Conservation (phyloP, 2,113 vertebrate genomes). For the Galbula dea region DNA sequence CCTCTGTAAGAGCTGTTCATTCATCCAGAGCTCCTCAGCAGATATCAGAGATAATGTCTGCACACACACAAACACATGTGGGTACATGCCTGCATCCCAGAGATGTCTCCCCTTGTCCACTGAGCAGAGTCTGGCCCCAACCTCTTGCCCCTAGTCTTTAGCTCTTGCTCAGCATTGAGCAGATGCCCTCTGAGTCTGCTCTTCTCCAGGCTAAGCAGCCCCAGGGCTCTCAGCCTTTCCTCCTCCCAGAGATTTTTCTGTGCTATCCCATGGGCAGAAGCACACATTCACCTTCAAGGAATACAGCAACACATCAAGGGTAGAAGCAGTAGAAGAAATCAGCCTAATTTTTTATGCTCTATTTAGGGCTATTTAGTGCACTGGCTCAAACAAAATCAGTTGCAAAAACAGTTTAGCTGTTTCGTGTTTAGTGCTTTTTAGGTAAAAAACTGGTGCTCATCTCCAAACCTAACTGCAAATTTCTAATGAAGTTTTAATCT, state of each 20-base stretch:
- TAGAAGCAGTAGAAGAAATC: not conserved
- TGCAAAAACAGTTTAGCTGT: not conserved
- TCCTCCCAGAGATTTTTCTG: too few relatives aligned
- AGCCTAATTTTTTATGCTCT: not conserved
- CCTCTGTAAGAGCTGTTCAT: not conserved
- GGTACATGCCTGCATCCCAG: too few relatives aligned
- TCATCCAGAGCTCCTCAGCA: not conserved
- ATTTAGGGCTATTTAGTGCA: not conserved
- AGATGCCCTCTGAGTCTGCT: too few relatives aligned
- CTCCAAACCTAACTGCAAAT: not conserved
- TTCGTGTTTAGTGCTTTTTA: not conserved
- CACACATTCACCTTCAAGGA: accelerated
- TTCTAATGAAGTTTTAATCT: not conserved
- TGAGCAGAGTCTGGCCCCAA: too few relatives aligned
- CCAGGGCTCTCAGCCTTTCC: too few relatives aligned
- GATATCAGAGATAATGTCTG: not conserved
- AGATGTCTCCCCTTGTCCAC: not conserved
- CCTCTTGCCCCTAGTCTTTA: too few relatives aligned
- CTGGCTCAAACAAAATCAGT: not conserved
- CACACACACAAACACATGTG: accelerated
- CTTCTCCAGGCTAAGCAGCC: too few relatives aligned
- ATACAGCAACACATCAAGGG: accelerated
- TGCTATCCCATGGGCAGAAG: not conserved
- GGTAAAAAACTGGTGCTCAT: not conserved
- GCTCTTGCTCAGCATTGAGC: too few relatives aligned